phyloP scores from a whole-genome alignment of 2,888 invertebrate genomes.

The Enchytraeus crypticus region DNA sequence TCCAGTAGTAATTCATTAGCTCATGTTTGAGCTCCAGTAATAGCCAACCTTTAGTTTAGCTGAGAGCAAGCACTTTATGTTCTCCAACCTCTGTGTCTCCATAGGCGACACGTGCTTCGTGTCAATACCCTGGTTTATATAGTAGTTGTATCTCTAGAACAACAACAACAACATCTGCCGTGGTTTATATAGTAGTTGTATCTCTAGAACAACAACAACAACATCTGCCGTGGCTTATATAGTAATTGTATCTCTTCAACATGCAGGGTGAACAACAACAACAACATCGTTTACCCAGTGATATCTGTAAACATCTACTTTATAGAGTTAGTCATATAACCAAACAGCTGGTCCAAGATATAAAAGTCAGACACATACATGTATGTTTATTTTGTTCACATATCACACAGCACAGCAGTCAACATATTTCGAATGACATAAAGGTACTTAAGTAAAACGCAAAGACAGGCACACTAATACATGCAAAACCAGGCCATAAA shows the following conservation, averaged over 20 bases:
- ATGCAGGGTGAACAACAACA: constrained; percentile 14
- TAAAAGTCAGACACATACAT: no score
- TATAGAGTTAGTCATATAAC: no score
- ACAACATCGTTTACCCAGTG: no score
- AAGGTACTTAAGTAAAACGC: no score
- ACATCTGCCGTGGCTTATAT: constrained; percentile 77
- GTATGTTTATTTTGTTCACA: no score
- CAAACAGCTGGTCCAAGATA: no score
- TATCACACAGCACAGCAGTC: no score
- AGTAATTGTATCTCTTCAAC: constrained; percentile 80
- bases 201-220: constrained; percentile 47
- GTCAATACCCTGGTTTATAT: constrained; percentile 79
- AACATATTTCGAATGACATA: no score
- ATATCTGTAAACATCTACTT: no score
- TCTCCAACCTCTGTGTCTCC: constrained; percentile 61
- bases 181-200: constrained; percentile 84
- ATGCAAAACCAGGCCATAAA: no score
- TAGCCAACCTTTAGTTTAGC: constrained; percentile 37
- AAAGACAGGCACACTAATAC: no score
- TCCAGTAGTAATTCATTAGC: neutral
- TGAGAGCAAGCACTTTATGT: constrained; percentile 49
- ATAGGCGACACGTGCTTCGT: constrained; percentile 78
- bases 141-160: constrained; percentile 70
- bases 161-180: constrained; percentile 55
- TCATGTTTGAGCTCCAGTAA: neutral